These are phyloP conservation scores for Diploscapter pachys DNA, from an alignment of 1,140 invertebrate genomes.

Conservation along the genomic window DNA sequence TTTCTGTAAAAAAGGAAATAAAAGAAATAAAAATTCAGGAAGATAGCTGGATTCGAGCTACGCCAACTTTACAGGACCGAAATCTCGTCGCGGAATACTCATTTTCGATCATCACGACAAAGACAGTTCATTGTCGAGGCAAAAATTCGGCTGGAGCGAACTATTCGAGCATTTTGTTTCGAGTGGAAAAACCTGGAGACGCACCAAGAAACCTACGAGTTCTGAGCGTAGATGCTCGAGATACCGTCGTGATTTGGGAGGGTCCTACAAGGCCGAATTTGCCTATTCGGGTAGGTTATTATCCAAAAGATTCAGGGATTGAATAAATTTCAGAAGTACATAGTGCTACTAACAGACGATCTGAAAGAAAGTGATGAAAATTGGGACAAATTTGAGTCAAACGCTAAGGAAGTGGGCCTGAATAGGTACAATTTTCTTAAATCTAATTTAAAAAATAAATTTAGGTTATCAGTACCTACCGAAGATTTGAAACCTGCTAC, in stretches of 20 bases:
- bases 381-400: slow-evolving; percentile 16
- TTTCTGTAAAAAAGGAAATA: too few species aligned
- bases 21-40: too few species aligned
- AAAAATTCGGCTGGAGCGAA: slow-evolving; percentile 21
- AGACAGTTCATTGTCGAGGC: slow-evolving; percentile 14
- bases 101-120: slow-evolving; percentile 17
- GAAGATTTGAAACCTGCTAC: slow-evolving; percentile 12
- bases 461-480: slow-evolving; percentile 15
- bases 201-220: slow-evolving; percentile 20
- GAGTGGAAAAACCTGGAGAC: slow-evolving; percentile 21
- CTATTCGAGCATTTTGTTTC: slow-evolving; percentile 13
- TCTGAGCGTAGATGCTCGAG: slow-evolving; percentile 11
- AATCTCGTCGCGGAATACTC: slow-evolving; percentile 7
- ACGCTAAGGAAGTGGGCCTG: slow-evolving; percentile 13
- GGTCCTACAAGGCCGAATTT: not conserved
- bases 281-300: slow-evolving; percentile 8
- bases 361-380: slow-evolving; percentile 3
- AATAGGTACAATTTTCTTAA: slow-evolving; percentile 1
- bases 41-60: slow-evolving; percentile 12
- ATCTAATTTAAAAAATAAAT: not conserved
- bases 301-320: not conserved
- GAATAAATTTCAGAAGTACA: slow-evolving; percentile 10
- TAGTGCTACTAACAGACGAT: slow-evolving; percentile 3
- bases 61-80: slow-evolving; percentile 12
- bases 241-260: slow-evolving; percentile 13